These are phyloP conservation scores for Drosophila acutilabella DNA, from an alignment of 2,888 invertebrate species.

Conservation along the genomic window DNA sequence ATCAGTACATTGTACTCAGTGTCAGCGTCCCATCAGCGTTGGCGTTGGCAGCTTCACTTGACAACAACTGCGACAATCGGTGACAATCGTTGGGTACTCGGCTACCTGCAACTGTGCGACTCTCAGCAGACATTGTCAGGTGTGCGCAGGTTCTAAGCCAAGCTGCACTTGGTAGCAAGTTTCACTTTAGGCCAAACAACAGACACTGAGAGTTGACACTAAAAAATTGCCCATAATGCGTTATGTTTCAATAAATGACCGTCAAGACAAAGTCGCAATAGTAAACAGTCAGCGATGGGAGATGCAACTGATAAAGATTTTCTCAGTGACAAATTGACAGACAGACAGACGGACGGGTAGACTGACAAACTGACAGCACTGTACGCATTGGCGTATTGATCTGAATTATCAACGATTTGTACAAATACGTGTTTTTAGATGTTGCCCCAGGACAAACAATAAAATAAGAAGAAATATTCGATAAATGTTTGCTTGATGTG, in stretches of 20 bases:
- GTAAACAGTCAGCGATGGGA: constrained; percentile 59
- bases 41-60: constrained; percentile 61
- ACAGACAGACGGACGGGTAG: constrained; percentile 22
- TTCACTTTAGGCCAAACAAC: constrained; percentile 10
- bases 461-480: too few species aligned
- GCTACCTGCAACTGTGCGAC: constrained; percentile 78
- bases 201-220: constrained; percentile 58
- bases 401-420: constrained; percentile 77
- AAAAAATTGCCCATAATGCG: constrained; percentile 71
- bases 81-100: constrained; percentile 68
- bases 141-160: constrained; percentile 41
- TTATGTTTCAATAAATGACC: constrained; percentile 78
- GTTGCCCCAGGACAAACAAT: not conserved
- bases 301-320: constrained; percentile 60
- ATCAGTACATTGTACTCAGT: constrained; percentile 58
- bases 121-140: constrained; percentile 45
- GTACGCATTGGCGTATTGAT: constrained; percentile 56
- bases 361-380: constrained; percentile 31
- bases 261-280: constrained; percentile 66
- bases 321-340: constrained; percentile 73
- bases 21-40: constrained; percentile 72
- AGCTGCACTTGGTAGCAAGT: constrained; percentile 19
- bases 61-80: constrained; percentile 21
- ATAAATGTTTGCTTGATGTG: too few species aligned
- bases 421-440: constrained; percentile 57